phyloP scores from a whole-genome alignment of 1,140 invertebrate species.

The Drosophila tropicalis region DNA sequence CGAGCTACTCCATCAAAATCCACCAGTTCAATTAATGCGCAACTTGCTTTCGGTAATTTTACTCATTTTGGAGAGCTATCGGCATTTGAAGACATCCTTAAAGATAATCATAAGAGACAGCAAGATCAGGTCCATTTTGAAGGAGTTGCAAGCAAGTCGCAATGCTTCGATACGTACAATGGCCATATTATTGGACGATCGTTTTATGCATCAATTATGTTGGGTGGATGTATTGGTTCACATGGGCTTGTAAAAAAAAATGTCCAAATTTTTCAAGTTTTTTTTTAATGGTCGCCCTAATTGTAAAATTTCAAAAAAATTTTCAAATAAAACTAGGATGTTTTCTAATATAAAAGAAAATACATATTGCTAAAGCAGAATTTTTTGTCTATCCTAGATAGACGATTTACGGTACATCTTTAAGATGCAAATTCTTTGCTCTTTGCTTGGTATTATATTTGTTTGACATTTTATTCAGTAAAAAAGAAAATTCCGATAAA shows the following conservation, averaged over 20 bases:
- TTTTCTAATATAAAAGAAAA: no score
- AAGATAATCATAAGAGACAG: conserved; percentile 28
- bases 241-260: not conserved
- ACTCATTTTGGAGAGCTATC: conserved; percentile 34
- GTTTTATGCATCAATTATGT: conserved; percentile 9
- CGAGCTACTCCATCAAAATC: conserved; percentile 18
- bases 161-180: conserved; percentile 29
- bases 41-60: conserved; percentile 35
- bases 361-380: no score
- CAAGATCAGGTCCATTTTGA: conserved; percentile 13
- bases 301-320: no score
- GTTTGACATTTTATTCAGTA: no score
- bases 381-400: no score
- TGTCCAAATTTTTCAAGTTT: no score
- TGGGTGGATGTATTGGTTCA: conserved; percentile 18
- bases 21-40: conserved; percentile 40
- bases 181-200: conserved; percentile 9
- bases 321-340: no score
- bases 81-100: conserved; percentile 29
- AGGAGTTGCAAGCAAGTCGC: not conserved
- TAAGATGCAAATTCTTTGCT: no score
- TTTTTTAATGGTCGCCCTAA: no score
- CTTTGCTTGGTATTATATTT: no score
- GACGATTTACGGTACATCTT: no score
- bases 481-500: no score